A percentile compares a stretch with the other conserved stretches of the same genome.
These are phyloP conservation scores for Hydrocynus forskahlii DNA, from an alignment of 2,797 vertebrate species.

Conservation along the genomic window DNA sequence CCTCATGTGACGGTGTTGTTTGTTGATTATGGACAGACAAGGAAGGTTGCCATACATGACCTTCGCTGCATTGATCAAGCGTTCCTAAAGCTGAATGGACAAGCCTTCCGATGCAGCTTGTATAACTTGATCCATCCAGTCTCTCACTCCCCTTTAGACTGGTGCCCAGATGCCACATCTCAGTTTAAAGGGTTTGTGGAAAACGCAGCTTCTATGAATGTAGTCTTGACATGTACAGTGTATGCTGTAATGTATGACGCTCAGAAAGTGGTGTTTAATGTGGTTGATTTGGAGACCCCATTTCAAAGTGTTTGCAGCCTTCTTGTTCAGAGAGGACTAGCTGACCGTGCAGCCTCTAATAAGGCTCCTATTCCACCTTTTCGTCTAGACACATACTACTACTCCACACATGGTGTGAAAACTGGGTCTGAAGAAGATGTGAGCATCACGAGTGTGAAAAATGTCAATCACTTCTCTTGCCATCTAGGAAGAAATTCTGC, in stretches of 20 bases:
- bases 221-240: conserved; percentile 86
- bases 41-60: conserved; percentile 75
- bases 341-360: conserved; percentile 69
- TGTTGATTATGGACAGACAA: conserved; percentile 89
- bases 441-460: conserved; percentile 81
- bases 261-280: conserved; percentile 80
- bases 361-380: conserved; percentile 72
- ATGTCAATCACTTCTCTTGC: conserved; percentile 86
- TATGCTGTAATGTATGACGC: conserved; percentile 86
- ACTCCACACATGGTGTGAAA: conserved; percentile 88
- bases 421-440: conserved; percentile 87
- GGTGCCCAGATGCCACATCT: conserved; percentile 77
- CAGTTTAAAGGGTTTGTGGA: conserved; percentile 85
- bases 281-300: conserved; percentile 92
- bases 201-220: conserved; percentile 64
- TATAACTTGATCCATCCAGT: conserved; percentile 84
- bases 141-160: conserved; percentile 77
- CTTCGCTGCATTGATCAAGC: conserved; percentile 77
- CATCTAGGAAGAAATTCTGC: conserved; percentile 82
- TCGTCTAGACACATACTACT: conserved; percentile 86
- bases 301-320: conserved; percentile 86
- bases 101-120: conserved; percentile 93
- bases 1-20: conserved; percentile 82
- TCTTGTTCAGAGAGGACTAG: conserved; percentile 76
- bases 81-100: conserved; percentile 83